phyloP scores from a whole-genome alignment of 2,797 vertebrate species.

The Artibeus jamaicensis region DNA sequence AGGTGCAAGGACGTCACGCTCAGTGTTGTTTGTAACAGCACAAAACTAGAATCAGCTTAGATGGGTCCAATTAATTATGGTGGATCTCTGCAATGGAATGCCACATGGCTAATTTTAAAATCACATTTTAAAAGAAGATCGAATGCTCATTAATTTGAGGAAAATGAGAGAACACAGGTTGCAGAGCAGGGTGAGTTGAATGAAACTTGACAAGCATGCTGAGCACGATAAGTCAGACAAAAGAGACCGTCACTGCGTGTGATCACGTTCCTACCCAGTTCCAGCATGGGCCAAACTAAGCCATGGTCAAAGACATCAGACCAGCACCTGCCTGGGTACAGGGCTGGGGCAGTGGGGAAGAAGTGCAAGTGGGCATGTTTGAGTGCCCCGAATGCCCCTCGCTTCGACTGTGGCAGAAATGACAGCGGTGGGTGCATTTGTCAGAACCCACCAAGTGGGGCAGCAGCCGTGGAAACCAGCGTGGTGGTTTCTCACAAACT shows the following conservation, averaged over 20 bases:
- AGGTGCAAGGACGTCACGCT: background rate
- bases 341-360: background rate
- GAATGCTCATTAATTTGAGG: background rate
- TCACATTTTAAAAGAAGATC: background rate
- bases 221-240: background rate
- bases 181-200: background rate
- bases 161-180: background rate
- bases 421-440: rapidly evolving
- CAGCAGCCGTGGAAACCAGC: rapidly evolving
- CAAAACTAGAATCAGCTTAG: background rate
- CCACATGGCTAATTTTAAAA: background rate
- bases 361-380: background rate
- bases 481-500: background rate
- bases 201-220: background rate
- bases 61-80: too few relatives aligned
- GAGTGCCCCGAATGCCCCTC: background rate
- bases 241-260: rapidly evolving
- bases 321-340: rapidly evolving
- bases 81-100: too few relatives aligned
- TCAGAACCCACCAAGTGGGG: background rate
- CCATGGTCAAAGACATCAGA: background rate
- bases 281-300: background rate
- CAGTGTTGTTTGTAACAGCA: background rate
- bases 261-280: rapidly evolving
- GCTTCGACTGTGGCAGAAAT: background rate